Evolutionary conservation across 2,797 vertebrate genomes (phyloP).

Genomic region (Sarcoramphus papa): DNA sequence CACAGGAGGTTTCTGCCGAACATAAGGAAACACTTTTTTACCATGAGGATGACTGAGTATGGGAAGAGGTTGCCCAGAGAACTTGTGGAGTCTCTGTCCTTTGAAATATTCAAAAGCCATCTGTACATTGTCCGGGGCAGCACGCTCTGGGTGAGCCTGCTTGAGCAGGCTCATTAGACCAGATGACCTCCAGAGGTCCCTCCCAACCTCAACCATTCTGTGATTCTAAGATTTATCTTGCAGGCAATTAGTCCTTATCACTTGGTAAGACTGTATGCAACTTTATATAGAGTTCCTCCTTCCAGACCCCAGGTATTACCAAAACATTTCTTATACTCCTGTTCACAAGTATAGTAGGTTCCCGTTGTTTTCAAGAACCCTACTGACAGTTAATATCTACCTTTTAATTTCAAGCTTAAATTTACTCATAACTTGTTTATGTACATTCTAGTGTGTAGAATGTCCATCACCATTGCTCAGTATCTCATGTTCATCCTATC

Average conservation of each 20-base stretch:
- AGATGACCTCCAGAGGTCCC: not conserved
- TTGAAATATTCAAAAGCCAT: not conserved
- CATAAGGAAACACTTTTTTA: not conserved
- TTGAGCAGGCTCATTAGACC: not conserved
- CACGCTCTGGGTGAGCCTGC: not conserved
- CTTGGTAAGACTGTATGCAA: not conserved
- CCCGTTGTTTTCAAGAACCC: fast-evolving
- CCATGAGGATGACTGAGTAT: not conserved
- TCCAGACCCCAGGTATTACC: not conserved
- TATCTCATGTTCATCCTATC: not conserved
- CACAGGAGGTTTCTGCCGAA: not conserved
- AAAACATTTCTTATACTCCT: not conserved
- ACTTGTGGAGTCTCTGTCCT: not conserved
- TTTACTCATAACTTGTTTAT: not conserved
- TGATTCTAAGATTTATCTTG: not conserved
- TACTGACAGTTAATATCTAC: not conserved
- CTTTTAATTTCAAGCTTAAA: not conserved
- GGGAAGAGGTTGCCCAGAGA: not conserved
- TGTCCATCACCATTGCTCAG: not conserved
- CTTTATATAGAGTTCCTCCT: not conserved
- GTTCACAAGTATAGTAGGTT: not conserved
- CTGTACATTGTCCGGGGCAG: not conserved
- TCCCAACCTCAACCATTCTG: not conserved
- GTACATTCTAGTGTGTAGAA: not conserved
- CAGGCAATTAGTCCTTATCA: not conserved